These are phyloP conservation scores for Simalia tracyae DNA, from an alignment of 2,797 vertebrate species.

Conservation along the genomic window DNA sequence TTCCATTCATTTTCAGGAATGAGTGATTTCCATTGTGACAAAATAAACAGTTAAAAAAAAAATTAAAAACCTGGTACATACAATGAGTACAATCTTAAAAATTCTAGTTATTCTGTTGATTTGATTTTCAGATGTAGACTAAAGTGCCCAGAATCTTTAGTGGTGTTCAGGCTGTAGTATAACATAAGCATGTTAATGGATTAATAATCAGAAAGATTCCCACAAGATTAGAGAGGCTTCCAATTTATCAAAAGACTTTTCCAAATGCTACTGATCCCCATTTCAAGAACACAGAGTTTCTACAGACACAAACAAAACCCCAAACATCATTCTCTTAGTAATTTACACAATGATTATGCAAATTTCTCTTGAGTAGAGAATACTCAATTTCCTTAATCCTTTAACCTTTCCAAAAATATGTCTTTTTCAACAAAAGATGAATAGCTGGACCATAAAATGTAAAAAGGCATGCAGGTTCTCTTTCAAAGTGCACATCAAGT, in stretches of 20 bases:
- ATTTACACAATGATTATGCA: neutral
- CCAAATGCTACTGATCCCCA: neutral
- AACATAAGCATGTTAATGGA: neutral
- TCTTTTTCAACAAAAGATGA: neutral
- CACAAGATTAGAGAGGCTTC: neutral
- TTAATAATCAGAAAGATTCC: neutral
- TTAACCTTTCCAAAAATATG: neutral
- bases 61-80: neutral
- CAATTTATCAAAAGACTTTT: neutral
- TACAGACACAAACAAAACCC: neutral
- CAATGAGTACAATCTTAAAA: neutral
- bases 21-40: neutral
- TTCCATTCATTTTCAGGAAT: neutral
- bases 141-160: neutral
- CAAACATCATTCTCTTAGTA: constrained; percentile 6
- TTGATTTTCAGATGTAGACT: neutral
- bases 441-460: constrained; percentile 6
- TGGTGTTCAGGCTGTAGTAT: neutral
- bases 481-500: neutral
- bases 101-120: neutral
- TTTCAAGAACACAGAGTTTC: constrained; percentile 8
- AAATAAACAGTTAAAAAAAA: neutral
- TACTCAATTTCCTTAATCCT: neutral
- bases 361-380: neutral
- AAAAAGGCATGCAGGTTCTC: neutral